phyloP scores from a whole-genome alignment of 2,797 vertebrate genomes.

The Triplophysa yarkandensis region DNA sequence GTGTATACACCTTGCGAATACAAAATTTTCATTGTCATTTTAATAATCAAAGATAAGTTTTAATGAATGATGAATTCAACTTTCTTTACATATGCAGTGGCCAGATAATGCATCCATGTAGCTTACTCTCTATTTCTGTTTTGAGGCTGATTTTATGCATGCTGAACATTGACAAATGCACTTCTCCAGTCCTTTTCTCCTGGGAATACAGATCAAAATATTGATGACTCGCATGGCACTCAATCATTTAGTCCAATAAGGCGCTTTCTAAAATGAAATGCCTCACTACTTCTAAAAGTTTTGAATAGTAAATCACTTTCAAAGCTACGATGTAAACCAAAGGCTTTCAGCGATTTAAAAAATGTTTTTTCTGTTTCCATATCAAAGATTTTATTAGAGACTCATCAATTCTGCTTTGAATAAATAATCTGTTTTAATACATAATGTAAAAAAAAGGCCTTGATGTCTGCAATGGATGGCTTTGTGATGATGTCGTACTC shows the following conservation, averaged over 20 bases:
- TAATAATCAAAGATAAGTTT: no score
- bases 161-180: background rate
- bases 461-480: constrained; percentile 9
- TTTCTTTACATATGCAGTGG: no score
- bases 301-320: background rate
- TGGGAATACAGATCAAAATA: background rate
- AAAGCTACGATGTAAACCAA: background rate
- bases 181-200: background rate
- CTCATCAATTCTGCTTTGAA: background rate
- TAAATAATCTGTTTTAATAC: background rate
- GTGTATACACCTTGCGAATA: no score
- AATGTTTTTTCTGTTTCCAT: background rate
- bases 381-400: background rate
- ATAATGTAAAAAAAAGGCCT: constrained; percentile 8
- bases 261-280: background rate
- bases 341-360: background rate
- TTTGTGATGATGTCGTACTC: background rate
- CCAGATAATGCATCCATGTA: background rate
- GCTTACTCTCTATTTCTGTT: background rate
- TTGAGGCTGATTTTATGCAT: background rate
- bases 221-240: background rate
- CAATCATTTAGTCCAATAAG: background rate
- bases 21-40: no score
- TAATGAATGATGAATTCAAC: no score
- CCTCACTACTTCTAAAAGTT: background rate